phyloP scores from a whole-genome alignment of 2,113 vertebrate species.

The Salvelinus namaycush region DNA sequence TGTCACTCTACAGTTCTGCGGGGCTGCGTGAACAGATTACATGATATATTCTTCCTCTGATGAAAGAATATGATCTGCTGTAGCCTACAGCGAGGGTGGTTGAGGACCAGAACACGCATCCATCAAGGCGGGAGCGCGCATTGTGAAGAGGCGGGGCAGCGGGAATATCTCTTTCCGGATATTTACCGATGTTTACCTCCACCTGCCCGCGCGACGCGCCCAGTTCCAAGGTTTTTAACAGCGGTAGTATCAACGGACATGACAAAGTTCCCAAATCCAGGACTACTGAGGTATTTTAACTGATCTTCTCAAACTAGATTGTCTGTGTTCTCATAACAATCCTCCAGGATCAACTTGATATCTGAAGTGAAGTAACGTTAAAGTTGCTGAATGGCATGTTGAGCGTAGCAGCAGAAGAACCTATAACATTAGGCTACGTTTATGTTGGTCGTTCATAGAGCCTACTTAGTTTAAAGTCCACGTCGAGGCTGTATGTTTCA shows the following conservation, averaged over 20 bases:
- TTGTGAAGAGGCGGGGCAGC: conserved; percentile 62
- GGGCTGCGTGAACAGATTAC: too few relatives aligned
- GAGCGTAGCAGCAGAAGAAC: too few relatives aligned
- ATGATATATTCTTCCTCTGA: too few relatives aligned
- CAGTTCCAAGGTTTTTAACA: conserved; percentile 27
- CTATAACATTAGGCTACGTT: neutral
- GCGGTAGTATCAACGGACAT: conserved; percentile 11
- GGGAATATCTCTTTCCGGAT: conserved; percentile 70
- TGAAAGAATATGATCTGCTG: too few relatives aligned
- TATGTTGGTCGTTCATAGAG: neutral
- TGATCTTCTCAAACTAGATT: neutral
- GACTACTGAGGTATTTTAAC: conserved; percentile 51
- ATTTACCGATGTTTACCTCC: conserved; percentile 75
- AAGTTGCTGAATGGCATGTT: conserved; percentile 41
- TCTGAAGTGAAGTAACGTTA: conserved; percentile 43
- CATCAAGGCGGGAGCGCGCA: conserved; percentile 35
- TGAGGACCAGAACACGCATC: neutral
- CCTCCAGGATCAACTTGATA: conserved; percentile 25
- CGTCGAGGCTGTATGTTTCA: conserved; percentile 12
- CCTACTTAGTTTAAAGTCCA: conserved; percentile 60
- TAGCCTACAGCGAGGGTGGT: neutral
- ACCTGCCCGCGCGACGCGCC: conserved; percentile 57
- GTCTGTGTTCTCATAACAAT: conserved; percentile 16
- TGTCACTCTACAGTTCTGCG: too few relatives aligned
- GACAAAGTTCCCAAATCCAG: conserved; percentile 33